These are phyloP conservation scores for Tenebrosternarchus preto DNA, from an alignment of 2,113 vertebrate genomes.

Conservation along the genomic window DNA sequence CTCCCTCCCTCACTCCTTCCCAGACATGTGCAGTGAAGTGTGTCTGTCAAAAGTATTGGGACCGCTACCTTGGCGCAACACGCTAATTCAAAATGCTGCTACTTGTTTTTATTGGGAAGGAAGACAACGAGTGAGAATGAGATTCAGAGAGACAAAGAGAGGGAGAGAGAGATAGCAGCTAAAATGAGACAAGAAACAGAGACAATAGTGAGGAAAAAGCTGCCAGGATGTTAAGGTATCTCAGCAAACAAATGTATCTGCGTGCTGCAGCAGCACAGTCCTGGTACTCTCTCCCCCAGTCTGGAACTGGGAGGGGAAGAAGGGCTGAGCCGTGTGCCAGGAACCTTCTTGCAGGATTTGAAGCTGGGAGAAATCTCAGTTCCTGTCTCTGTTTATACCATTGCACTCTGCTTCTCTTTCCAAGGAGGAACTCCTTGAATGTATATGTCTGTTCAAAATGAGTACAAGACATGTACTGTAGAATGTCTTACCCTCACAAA, in stretches of 20 bases:
- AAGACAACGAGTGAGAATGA: background rate
- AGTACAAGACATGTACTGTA: too few relatives aligned
- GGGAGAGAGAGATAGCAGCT: slow-evolving; percentile 2
- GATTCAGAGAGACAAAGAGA: background rate
- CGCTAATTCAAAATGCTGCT: slow-evolving; percentile 32
- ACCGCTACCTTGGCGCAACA: slow-evolving; percentile 14
- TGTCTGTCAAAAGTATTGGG: slow-evolving; percentile 21
- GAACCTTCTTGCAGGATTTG: slow-evolving; percentile 35
- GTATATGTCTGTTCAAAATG: too few relatives aligned
- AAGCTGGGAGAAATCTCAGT: slow-evolving; percentile 6
- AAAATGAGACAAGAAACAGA: background rate
- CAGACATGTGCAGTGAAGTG: slow-evolving; percentile 27
- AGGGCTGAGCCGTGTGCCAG: background rate
- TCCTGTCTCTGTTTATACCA: slow-evolving; percentile 6
- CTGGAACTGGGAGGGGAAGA: background rate
- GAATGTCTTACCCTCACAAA: too few relatives aligned
- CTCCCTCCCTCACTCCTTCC: background rate
- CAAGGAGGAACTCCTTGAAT: background rate
- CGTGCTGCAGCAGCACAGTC: slow-evolving; percentile 9
- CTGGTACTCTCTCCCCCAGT: background rate
- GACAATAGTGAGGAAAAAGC: slow-evolving; percentile 1
- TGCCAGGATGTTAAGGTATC: slow-evolving; percentile 39
- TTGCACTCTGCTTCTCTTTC: background rate
- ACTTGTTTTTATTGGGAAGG: slow-evolving; percentile 5
- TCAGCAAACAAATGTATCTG: slow-evolving; percentile 56